A percentile compares a stretch with the other conserved stretches of the same genome.
Conservation (phyloP, 1,140 invertebrate genomes). For the Steinernema feltiae region DNA sequence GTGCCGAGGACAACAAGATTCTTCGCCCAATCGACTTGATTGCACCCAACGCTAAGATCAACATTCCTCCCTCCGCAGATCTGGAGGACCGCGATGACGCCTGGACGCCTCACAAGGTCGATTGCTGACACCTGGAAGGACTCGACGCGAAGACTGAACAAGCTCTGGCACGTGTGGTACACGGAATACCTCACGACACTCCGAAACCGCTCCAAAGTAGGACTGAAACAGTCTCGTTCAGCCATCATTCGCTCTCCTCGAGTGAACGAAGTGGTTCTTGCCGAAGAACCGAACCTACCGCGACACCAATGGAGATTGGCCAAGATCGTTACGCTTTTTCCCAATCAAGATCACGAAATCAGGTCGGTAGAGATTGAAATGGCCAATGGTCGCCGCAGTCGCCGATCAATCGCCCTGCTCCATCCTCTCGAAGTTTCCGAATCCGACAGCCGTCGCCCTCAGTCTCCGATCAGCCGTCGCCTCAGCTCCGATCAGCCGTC, state of each 20-base stretch:
- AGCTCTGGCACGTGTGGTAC: too few species aligned
- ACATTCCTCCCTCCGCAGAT: neutral
- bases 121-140: neutral
- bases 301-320: neutral
- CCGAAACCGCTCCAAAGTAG: neutral
- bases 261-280: neutral
- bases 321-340: neutral
- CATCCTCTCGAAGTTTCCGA: neutral
- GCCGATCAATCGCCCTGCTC: neutral
- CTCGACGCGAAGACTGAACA: neutral
- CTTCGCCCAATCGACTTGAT: slow-evolving; percentile 21
- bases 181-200: neutral
- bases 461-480: neutral
- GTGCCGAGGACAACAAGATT: neutral
- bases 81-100: neutral
- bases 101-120: neutral
- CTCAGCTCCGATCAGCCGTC: too few species aligned
- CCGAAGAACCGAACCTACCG: neutral
- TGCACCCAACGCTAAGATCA: neutral
- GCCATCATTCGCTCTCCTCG: neutral
- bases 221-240: neutral
- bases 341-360: neutral
- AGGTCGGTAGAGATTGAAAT: neutral
- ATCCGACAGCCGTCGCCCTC: neutral
- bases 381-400: neutral